Conservation (phyloP, 2,797 vertebrate genomes). For the Muraenolepis orangiensis region DNA sequence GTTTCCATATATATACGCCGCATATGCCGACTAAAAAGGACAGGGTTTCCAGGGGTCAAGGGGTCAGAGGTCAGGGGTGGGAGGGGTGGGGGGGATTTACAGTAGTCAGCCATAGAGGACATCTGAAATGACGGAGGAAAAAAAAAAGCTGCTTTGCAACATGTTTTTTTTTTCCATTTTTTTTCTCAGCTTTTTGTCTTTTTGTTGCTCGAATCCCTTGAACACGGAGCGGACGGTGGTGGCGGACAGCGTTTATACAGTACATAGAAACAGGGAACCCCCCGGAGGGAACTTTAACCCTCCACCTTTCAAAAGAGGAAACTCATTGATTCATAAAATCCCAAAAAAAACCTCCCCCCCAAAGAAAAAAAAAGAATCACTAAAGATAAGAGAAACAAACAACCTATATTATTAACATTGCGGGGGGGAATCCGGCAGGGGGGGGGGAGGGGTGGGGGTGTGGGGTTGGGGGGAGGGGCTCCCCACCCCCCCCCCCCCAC, state of each 20-base stretch:
- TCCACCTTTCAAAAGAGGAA: neutral
- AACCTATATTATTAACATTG: conserved; percentile 7
- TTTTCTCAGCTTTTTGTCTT: conserved; percentile 20
- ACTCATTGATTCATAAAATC: no score
- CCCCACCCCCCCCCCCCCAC: conserved; percentile 27
- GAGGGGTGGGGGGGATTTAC: conserved; percentile 31
- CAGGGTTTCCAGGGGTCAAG: neutral
- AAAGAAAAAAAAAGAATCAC: conserved; percentile 34
- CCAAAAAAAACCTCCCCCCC: no score
- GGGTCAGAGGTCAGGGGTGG: no score
- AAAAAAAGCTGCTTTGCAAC: conserved; percentile 48
- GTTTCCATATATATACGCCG: no score
- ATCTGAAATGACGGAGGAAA: conserved; percentile 29
- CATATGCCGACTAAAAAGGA: conserved; percentile 37
- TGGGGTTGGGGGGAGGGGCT: conserved; percentile 23
- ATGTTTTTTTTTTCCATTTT: conserved; percentile 28
- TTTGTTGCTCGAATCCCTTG: conserved; percentile 28
- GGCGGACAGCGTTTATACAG: conserved; percentile 49
- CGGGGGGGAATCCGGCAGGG: no score
- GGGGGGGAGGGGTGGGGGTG: no score
- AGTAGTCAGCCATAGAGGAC: conserved; percentile 44
- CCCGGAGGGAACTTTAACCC: neutral
- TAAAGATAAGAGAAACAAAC: conserved; percentile 31
- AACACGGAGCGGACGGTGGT: conserved; percentile 41
- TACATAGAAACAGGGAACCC: conserved; percentile 37